Evolutionary conservation across 2,113 vertebrate genomes (phyloP).

Genomic region (Casuarius casuarius): DNA sequence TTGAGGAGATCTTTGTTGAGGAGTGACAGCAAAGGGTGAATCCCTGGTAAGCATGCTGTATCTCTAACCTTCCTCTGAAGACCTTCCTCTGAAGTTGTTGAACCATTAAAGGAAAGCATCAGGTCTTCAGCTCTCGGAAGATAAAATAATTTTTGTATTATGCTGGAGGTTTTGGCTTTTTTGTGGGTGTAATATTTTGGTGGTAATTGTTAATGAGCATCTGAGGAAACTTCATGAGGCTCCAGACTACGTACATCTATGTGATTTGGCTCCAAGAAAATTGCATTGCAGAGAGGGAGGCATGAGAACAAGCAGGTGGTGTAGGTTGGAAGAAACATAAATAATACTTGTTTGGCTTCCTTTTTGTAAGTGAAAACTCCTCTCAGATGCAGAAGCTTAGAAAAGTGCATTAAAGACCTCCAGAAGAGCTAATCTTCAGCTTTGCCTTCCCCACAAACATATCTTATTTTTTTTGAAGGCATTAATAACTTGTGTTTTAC

Average conservation of each 20-base stretch:
- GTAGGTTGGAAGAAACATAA: neutral
- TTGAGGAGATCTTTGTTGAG: neutral
- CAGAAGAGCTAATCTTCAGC: neutral
- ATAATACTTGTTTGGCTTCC: neutral
- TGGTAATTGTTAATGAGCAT: neutral
- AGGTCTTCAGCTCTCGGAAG: neutral
- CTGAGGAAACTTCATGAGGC: neutral
- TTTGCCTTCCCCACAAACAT: neutral
- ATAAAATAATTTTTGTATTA: neutral
- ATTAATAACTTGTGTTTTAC: neutral
- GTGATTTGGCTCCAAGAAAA: neutral
- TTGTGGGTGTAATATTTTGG: neutral
- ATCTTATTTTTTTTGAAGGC: neutral
- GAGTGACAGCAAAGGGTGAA: rapidly evolving
- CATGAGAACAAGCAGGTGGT: neutral
- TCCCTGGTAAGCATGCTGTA: neutral
- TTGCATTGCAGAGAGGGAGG: neutral
- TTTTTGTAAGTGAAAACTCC: neutral
- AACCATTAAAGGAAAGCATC: neutral
- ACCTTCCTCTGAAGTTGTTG: neutral
- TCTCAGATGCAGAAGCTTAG: neutral
- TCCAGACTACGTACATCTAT: neutral
- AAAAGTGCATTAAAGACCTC: neutral
- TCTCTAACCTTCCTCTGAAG: neutral
- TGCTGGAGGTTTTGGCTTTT: neutral